These are phyloP conservation scores for Apoda limacodes DNA, from an alignment of 2,888 invertebrate genomes.

Conservation along the genomic window DNA sequence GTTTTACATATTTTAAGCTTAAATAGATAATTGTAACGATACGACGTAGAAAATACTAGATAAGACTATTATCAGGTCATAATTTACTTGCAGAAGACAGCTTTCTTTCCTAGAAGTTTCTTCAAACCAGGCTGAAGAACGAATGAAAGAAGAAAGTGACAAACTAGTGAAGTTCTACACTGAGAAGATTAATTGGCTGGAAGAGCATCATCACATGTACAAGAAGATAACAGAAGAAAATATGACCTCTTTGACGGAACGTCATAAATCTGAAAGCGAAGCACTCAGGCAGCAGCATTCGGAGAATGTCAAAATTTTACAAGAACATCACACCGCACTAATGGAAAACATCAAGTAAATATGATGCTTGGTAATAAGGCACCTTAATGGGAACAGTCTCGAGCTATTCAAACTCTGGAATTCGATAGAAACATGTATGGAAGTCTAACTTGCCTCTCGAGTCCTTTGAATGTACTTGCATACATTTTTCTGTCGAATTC, in stretches of 20 bases:
- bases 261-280: constrained; percentile 51
- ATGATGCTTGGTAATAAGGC: too few relatives aligned
- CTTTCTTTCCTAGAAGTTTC: constrained; percentile 68
- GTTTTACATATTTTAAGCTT: not conserved
- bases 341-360: constrained; percentile 69
- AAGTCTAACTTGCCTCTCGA: too few relatives aligned
- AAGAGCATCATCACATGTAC: constrained; percentile 60
- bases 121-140: constrained; percentile 64
- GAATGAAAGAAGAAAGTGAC: constrained; percentile 71
- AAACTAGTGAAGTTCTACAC: constrained; percentile 57
- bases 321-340: constrained; percentile 62
- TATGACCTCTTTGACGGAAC: constrained; percentile 49
- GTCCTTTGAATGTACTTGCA: too few relatives aligned
- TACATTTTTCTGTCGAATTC: too few relatives aligned
- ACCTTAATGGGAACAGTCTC: too few relatives aligned
- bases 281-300: constrained; percentile 56
- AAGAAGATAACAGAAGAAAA: constrained; percentile 66
- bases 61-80: not conserved
- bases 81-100: constrained; percentile 58
- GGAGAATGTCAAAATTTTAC: constrained; percentile 49
- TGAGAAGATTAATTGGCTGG: constrained; percentile 61
- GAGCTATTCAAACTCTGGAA: too few relatives aligned
- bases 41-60: not conserved
- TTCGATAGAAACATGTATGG: too few relatives aligned
- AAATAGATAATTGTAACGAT: not conserved